Conservation (phyloP, 1,140 invertebrate species). For the Psix sp. region DNA sequence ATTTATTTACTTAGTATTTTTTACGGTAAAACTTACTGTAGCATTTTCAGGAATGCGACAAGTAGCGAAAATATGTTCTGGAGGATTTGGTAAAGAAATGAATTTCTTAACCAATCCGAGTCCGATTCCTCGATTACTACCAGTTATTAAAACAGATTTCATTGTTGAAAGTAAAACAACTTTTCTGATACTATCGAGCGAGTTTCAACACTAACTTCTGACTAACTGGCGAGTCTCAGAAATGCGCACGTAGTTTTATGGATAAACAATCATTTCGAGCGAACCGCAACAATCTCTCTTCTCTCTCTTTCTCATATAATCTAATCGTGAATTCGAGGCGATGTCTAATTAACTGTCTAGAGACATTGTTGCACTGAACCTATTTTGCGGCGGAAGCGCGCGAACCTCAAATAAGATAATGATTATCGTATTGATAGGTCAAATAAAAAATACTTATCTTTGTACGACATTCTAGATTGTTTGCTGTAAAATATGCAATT, state of each 20-base stretch:
- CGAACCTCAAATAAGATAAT: constrained; percentile 3
- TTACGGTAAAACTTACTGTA: constrained; percentile 74
- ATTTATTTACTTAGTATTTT: constrained; percentile 13
- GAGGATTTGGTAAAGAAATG: constrained; percentile 73
- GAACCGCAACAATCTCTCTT: too few relatives aligned
- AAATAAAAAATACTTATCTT: background rate
- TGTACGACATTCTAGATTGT: too few relatives aligned
- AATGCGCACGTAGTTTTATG: too few relatives aligned
- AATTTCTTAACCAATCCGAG: constrained; percentile 88
- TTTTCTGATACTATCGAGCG: background rate
- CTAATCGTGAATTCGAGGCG: background rate
- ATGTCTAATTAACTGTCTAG: background rate
- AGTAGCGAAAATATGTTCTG: constrained; percentile 84
- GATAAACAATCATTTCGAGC: too few relatives aligned
- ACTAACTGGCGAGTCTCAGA: too few relatives aligned
- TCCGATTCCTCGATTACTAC: constrained; percentile 91
- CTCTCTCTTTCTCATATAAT: too few relatives aligned
- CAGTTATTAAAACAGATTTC: constrained; percentile 90
- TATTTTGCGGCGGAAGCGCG: constrained; percentile 1
- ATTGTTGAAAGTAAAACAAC: constrained; percentile 61
- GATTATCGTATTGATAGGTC: too few relatives aligned
- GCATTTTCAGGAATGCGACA: constrained; percentile 83
- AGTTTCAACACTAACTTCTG: too few relatives aligned
- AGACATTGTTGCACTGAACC: background rate
- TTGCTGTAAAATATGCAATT: too few relatives aligned